Conservation (phyloP, 1,140 invertebrate species). For the Temnothorax curvispinosus region DNA sequence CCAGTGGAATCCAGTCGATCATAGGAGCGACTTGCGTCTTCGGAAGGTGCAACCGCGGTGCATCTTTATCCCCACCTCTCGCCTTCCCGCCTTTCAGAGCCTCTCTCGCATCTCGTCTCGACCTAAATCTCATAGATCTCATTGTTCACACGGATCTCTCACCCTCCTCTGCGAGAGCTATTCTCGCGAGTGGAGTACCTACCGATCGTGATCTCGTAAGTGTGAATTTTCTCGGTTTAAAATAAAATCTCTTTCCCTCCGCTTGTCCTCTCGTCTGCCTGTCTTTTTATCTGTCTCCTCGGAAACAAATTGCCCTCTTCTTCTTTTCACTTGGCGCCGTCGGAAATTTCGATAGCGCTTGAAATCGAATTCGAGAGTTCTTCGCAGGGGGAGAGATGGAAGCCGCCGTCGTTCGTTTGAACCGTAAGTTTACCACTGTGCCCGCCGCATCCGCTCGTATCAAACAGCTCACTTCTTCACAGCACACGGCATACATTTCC, state of each 20-base stretch:
- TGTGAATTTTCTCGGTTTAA: background rate
- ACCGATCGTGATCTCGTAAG: background rate
- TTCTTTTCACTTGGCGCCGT: background rate
- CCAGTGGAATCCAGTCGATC: constrained; percentile 8
- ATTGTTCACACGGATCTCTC: background rate
- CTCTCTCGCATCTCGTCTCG: constrained; percentile 18
- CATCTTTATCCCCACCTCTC: background rate
- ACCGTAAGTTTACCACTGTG: constrained; percentile 49
- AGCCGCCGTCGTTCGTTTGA: constrained; percentile 35
- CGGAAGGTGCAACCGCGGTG: constrained; percentile 8
- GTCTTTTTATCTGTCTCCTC: background rate
- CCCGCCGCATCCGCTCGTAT: background rate
- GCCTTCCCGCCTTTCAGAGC: background rate
- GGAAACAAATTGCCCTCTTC: background rate
- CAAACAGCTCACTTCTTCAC: background rate
- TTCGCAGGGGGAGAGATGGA: constrained; percentile 4
- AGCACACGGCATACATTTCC: background rate
- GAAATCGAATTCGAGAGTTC: background rate
- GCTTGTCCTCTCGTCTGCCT: background rate
- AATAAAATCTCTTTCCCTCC: background rate
- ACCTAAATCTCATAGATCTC: constrained; percentile 45
- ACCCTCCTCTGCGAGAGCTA: background rate
- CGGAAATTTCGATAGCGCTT: background rate
- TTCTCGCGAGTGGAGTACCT: background rate
- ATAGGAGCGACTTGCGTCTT: constrained; percentile 49